Percentiles rank a stretch among this genome's conserved stretches.
Conservation (phyloP, 92 coral and sea anemone genomes). For the Siderastrea siderea region DNA sequence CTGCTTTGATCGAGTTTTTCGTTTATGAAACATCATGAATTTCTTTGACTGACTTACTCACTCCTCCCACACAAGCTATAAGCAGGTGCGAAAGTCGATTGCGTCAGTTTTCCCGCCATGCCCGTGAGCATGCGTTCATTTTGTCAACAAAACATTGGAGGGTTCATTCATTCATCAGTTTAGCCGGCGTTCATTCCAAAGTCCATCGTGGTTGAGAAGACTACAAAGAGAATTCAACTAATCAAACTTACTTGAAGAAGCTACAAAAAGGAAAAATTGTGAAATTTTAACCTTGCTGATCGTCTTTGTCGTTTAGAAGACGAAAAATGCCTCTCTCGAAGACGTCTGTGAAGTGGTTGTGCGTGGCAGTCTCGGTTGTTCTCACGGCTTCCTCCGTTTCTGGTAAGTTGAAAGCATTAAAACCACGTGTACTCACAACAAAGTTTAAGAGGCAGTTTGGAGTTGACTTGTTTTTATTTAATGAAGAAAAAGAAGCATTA, state of each 20-base stretch:
- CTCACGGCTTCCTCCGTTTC: neutral
- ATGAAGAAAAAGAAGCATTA: neutral
- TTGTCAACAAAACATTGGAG: constrained; percentile 25
- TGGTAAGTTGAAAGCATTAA: constrained; percentile 26
- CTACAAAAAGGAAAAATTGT: neutral
- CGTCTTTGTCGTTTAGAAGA: neutral
- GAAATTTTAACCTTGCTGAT: neutral
- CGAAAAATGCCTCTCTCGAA: constrained; percentile 5
- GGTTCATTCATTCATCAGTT: constrained; percentile 26
- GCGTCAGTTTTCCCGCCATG: constrained; percentile 48
- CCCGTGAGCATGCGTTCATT: constrained; percentile 31
- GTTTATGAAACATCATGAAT: too few relatives aligned
- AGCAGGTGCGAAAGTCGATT: constrained; percentile 7
- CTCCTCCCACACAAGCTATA: neutral
- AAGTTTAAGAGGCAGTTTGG: neutral
- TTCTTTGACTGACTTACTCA: neutral
- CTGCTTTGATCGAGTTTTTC: too few relatives aligned
- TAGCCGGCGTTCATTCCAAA: constrained; percentile 31
- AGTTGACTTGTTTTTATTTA: neutral
- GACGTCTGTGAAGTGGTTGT: neutral
- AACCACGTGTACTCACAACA: constrained; percentile 18
- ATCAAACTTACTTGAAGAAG: neutral
- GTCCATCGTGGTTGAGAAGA: neutral
- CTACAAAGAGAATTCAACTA: neutral
- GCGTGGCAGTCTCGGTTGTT: constrained; percentile 19